phyloP scores from a whole-genome alignment of 2,888 invertebrate species.

The Dioctria linearis region DNA sequence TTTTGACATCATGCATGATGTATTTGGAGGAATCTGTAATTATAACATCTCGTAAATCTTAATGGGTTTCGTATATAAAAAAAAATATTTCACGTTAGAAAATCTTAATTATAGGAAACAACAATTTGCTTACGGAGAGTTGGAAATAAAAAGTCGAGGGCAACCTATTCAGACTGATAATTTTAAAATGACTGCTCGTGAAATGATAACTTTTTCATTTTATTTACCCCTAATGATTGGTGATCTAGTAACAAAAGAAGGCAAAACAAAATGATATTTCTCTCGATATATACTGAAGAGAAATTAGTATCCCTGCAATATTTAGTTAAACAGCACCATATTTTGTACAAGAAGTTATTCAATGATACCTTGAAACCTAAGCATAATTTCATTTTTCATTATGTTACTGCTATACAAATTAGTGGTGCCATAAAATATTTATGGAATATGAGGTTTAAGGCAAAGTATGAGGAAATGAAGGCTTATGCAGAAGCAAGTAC shows the following conservation, averaged over 20 bases:
- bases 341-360: neutral
- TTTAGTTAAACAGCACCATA: neutral
- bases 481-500: conserved; percentile 2
- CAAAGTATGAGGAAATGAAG: conserved; percentile 16
- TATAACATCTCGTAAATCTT: too few relatives aligned
- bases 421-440: conserved; percentile 1
- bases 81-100: too few relatives aligned
- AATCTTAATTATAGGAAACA: too few relatives aligned
- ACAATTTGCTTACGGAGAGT: too few relatives aligned
- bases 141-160: too few relatives aligned
- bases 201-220: conserved; percentile 11
- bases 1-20: too few relatives aligned
- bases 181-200: too few relatives aligned
- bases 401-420: conserved; percentile 14
- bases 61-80: too few relatives aligned
- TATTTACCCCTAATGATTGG: conserved; percentile 10
- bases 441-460: neutral
- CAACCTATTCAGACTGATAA: too few relatives aligned
- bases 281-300: neutral
- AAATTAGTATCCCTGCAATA: neutral
- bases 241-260: conserved; percentile 5
- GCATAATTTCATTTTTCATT: conserved; percentile 18
- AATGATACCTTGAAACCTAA: neutral
- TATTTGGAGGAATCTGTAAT: too few relatives aligned
- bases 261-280: neutral